These are phyloP conservation scores for Thecocarcelia acutangulata DNA, from an alignment of 2,888 invertebrate genomes.

Conservation along the genomic window DNA sequence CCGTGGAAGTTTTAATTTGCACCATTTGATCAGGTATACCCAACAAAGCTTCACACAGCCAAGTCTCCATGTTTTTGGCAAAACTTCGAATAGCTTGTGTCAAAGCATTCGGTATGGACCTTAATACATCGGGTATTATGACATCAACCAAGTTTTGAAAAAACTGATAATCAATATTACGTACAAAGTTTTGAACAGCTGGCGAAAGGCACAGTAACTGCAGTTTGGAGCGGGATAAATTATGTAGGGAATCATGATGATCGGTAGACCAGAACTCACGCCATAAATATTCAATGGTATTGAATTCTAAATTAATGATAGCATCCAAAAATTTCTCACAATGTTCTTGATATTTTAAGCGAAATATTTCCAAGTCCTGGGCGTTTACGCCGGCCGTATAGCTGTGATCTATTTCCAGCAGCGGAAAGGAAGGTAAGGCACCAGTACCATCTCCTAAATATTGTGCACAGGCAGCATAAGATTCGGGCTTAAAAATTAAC, in stretches of 20 bases:
- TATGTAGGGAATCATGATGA: conserved; percentile 90
- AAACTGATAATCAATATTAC: conserved; percentile 91
- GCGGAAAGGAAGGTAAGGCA: conserved; percentile 90
- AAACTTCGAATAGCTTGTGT: conserved; percentile 96
- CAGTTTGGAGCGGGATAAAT: conserved; percentile 85
- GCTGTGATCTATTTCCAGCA: conserved; percentile 84
- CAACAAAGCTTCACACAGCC: conserved; percentile 91
- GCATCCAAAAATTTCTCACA: conserved; percentile 96
- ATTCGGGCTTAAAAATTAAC: conserved; percentile 78
- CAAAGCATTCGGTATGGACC: conserved; percentile 95
- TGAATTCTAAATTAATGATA: conserved; percentile 94
- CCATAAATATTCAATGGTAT: conserved; percentile 94
- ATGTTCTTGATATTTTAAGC: conserved; percentile 92
- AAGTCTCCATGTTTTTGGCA: conserved; percentile 94
- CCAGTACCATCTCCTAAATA: conserved; percentile 90
- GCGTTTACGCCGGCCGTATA: conserved; percentile 88
- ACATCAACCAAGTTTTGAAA: conserved; percentile 98
- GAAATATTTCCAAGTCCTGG: conserved; percentile 91
- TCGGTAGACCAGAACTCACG: conserved; percentile 95
- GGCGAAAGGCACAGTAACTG: conserved; percentile 80
- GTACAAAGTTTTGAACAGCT: conserved; percentile 79
- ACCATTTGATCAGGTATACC: conserved; percentile 92
- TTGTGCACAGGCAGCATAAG: conserved; percentile 81
- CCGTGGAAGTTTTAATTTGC: conserved; percentile 91
- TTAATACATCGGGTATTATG: conserved; percentile 96